Conservation (phyloP, 2,888 invertebrate species). For the Acanthoscelides obtectus region DNA sequence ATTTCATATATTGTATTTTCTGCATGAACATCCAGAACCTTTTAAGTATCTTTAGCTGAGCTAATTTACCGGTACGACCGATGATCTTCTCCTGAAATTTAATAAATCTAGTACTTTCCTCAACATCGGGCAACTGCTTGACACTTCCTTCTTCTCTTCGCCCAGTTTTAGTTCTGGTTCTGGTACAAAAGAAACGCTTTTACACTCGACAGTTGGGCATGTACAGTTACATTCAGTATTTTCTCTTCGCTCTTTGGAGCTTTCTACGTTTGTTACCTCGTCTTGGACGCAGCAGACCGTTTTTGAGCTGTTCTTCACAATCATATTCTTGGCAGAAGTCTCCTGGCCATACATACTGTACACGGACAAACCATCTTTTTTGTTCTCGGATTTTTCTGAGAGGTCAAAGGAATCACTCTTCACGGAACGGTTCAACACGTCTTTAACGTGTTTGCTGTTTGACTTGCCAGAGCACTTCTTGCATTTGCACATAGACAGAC, state of each 20-base stretch:
- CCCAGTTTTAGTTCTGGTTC: not conserved
- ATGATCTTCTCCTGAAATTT: too few relatives aligned
- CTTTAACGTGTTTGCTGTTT: not conserved
- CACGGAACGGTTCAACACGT: not conserved
- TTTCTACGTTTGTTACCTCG: not conserved
- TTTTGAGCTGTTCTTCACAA: not conserved
- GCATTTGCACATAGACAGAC: not conserved
- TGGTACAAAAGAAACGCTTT: not conserved
- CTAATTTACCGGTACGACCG: too few relatives aligned
- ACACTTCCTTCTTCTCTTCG: not conserved
- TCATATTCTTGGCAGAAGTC: not conserved
- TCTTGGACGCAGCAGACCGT: not conserved
- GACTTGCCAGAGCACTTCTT: not conserved
- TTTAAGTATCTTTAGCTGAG: too few relatives aligned
- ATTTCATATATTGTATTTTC: too few relatives aligned
- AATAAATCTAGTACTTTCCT: not conserved
- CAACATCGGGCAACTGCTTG: not conserved
- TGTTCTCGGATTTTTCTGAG: not conserved
- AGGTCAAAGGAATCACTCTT: not conserved
- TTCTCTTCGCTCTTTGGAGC: not conserved
- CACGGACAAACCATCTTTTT: not conserved
- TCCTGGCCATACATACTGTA: not conserved
- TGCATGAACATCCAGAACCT: too few relatives aligned
- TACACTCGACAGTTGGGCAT: not conserved
- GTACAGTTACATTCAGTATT: not conserved